These are phyloP conservation scores for Maconellicoccus hirsutus DNA, from an alignment of 1,140 invertebrate genomes.

Conservation along the genomic window DNA sequence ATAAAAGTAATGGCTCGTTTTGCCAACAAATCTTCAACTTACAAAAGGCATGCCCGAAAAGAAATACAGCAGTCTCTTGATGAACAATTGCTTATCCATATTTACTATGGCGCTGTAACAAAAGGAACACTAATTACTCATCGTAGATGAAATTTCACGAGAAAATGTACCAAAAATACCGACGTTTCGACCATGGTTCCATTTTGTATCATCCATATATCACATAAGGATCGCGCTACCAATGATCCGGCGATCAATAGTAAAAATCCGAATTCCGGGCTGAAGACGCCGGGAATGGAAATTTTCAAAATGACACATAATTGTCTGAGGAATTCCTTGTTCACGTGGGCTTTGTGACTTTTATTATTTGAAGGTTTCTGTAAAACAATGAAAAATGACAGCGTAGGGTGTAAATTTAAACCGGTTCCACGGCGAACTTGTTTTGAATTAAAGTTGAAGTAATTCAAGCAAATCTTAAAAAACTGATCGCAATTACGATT, in stretches of 20 bases:
- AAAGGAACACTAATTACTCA: constrained; percentile 30
- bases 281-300: constrained; percentile 64
- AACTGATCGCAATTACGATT: not conserved
- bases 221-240: constrained; percentile 79
- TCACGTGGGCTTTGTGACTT: constrained; percentile 67
- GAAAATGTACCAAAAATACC: constrained; percentile 28
- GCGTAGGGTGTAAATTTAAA: not conserved
- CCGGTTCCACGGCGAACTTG: too few species aligned
- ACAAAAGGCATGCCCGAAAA: constrained; percentile 71
- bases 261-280: constrained; percentile 65
- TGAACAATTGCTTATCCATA: constrained; percentile 66
- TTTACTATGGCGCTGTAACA: constrained; percentile 79
- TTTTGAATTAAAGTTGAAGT: too few species aligned
- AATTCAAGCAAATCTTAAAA: not conserved
- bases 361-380: constrained; percentile 31
- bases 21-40: constrained; percentile 36
- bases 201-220: constrained; percentile 94
- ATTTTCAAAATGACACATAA: constrained; percentile 65
- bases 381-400: constrained; percentile 22
- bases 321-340: constrained; percentile 69
- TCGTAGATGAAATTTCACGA: not conserved
- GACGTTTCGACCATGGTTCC: constrained; percentile 86
- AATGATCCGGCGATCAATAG: constrained; percentile 68
- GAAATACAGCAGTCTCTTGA: constrained; percentile 60
- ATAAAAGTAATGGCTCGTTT: constrained; percentile 29